Base-by-base conservation (phyloP, 35 echinoderm and acorn worm species). In the Hemicentrotus pulcherrimus region DNA sequence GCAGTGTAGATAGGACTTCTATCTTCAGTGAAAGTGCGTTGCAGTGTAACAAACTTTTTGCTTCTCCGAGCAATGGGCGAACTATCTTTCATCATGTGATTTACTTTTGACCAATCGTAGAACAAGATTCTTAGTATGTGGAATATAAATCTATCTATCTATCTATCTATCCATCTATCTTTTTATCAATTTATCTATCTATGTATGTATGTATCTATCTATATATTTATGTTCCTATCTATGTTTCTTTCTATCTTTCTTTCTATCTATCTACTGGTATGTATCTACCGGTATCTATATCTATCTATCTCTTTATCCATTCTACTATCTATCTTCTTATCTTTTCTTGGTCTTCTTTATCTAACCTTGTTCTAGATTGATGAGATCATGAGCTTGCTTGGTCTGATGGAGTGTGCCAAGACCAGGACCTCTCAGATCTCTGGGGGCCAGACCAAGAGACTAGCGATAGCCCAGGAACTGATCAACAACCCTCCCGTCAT, bases 401-500 rank as follows among this genome's bases (percentile, higher is more conserved):
- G 98, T 65, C 60, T 99, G 8, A 95, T 96, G 10, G 98, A 99
- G 13, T 96, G 98, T 90, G 92, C 96, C 47, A 95, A 97, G 32
- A 99, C 98, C 0, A 95, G 97, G 85, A 96, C 96, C 2, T 96
- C 95, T 28, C 95, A 97, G 31, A 95, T 99, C 31, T 99, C 98
- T 8, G 98, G 98, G 6, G 98, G 98, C 19, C 98, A 99, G 71
- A 95, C 91, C 32, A 99, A 99, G 33, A 61, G 98, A 32, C 95
- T 99, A 8, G 97, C 98, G 22, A 99, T 99, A 22, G 98, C 98
- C 45, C 95, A 96, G 86, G 98, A 99, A 94, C 94, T 99, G 85
- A 97, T 99, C 90, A 99, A 97, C 70, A 99, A 99, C 91, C 98
- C 98, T 46, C 98, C 98, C 59, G 32, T 99, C 46, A 94, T 99